These are phyloP conservation scores for Eubasilissa splendida DNA, from an alignment of 2,888 invertebrate species.

Conservation along the genomic window DNA sequence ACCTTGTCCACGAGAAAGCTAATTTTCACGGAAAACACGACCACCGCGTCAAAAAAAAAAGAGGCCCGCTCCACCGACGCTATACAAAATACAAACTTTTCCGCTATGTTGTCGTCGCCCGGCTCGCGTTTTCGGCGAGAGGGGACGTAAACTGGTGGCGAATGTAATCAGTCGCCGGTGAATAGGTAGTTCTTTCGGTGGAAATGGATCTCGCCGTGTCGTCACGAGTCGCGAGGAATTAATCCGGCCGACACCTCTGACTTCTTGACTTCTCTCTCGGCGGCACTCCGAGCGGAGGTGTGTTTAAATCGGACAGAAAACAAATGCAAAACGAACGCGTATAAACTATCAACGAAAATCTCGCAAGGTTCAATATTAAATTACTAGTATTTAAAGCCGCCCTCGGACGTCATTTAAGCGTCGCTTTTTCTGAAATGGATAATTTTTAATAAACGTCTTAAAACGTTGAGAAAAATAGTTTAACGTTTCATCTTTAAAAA, in stretches of 20 bases:
- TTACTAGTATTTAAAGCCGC: too few species aligned
- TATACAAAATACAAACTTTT: neutral
- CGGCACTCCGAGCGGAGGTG: slow-evolving; percentile 1
- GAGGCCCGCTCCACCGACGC: neutral
- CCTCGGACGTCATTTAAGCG: too few species aligned
- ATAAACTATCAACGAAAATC: slow-evolving; percentile 27
- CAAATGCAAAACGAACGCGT: slow-evolving; percentile 30
- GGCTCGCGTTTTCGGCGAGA: neutral
- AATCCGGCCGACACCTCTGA: slow-evolving; percentile 26
- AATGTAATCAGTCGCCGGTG: slow-evolving; percentile 1
- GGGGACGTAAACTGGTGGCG: slow-evolving; percentile 5
- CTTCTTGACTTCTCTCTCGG: neutral
- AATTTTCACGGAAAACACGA: neutral
- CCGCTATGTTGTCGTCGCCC: neutral
- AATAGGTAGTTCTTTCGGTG: slow-evolving; percentile 27
- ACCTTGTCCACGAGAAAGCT: neutral
- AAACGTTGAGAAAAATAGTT: too few species aligned
- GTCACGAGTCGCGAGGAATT: slow-evolving; percentile 24
- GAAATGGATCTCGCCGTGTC: slow-evolving; percentile 24
- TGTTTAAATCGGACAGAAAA: slow-evolving; percentile 30
- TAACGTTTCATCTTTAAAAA: too few species aligned
- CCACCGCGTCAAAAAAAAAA: neutral
- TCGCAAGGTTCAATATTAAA: neutral
- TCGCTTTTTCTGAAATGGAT: too few species aligned
- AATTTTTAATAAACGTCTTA: too few species aligned